Evolutionary conservation across 2,888 invertebrate genomes (phyloP).

Genomic region (Drosophila seclusa): DNA sequence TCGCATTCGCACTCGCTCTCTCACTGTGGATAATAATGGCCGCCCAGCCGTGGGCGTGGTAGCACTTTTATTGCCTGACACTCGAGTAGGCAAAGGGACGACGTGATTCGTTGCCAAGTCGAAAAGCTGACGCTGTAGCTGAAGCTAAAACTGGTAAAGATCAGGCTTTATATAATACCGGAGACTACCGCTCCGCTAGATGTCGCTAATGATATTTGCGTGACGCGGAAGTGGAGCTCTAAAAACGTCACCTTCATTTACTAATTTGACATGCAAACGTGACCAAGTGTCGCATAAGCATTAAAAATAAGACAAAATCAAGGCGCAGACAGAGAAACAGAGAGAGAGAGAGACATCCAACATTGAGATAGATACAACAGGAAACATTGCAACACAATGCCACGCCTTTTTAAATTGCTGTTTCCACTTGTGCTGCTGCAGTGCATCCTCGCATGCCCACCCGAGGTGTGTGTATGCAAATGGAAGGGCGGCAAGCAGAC

Average conservation of each 20-base stretch:
- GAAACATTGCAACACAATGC: conserved; percentile 26
- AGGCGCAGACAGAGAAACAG: neutral
- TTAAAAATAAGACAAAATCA: conserved; percentile 6
- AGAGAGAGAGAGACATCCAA: neutral
- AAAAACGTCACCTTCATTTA: conserved; percentile 50
- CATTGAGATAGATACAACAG: conserved; percentile 7
- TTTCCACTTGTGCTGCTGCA: conserved; percentile 23
- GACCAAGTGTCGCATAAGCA: conserved; percentile 57
- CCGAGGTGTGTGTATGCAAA: conserved; percentile 92
- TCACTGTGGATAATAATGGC: conserved; percentile 48
- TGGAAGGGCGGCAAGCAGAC: conserved; percentile 97
- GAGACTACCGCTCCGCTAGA: conserved; percentile 34
- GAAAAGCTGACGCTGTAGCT: conserved; percentile 5
- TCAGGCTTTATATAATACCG: conserved; percentile 41
- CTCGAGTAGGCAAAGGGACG: conserved; percentile 50
- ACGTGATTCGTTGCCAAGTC: conserved; percentile 33
- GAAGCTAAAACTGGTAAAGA: conserved; percentile 19
- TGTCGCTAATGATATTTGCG: conserved; percentile 60
- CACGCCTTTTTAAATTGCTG: conserved; percentile 28
- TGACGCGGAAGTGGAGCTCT: conserved; percentile 48
- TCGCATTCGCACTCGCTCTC: conserved; percentile 22
- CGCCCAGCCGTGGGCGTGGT: conserved; percentile 40
- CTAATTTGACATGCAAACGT: conserved; percentile 78
- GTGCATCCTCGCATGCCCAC: conserved; percentile 87
- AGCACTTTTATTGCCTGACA: conserved; percentile 66